Conservation (phyloP, 2,113 vertebrate genomes). For the Cynopterus brachyotis region DNA sequence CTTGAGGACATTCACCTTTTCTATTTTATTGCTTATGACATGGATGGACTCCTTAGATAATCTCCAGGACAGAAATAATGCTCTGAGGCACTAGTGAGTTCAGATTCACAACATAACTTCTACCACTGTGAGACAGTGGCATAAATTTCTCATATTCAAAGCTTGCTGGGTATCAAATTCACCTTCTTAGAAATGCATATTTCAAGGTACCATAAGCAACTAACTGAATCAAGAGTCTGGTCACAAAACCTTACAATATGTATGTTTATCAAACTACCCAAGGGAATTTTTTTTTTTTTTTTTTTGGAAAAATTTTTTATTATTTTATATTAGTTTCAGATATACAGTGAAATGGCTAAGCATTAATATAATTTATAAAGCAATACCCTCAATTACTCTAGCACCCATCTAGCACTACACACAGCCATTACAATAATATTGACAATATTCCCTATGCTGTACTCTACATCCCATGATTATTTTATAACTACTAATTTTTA, state of each 20-base stretch:
- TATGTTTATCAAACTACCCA: slow-evolving; percentile 1
- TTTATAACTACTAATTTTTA: too few relatives aligned
- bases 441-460: too few relatives aligned
- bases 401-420: too few relatives aligned
- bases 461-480: too few relatives aligned
- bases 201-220: not conserved
- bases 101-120: not conserved
- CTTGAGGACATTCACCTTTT: too few relatives aligned
- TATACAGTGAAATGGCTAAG: too few relatives aligned
- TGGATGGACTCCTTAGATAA: not conserved
- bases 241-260: not conserved
- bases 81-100: not conserved
- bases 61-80: not conserved
- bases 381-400: too few relatives aligned
- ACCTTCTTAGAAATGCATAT: slow-evolving; percentile 9
- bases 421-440: too few relatives aligned
- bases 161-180: not conserved
- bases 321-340: too few relatives aligned
- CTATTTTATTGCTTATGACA: not conserved
- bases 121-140: not conserved
- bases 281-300: not conserved
- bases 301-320: too few relatives aligned
- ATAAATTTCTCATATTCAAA: slow-evolving; percentile 13
- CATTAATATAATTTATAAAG: too few relatives aligned
- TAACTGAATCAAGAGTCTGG: not conserved